A percentile compares a stretch with the other conserved stretches of the same genome.
phyloP scores from a whole-genome alignment of 1,140 invertebrate species.

The Anthonomus grandis region DNA sequence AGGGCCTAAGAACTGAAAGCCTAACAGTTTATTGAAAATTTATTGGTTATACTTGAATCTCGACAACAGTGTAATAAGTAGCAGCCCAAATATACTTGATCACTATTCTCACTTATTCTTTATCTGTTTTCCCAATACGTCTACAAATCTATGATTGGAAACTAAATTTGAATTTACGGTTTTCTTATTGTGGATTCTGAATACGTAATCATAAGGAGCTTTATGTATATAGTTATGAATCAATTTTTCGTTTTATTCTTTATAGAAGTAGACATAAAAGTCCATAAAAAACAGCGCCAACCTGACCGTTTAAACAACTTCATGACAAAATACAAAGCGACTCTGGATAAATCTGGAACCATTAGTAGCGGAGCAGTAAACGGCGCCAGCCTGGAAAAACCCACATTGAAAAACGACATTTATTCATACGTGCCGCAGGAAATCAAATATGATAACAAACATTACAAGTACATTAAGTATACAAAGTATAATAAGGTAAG shows the following conservation, averaged over 20 bases:
- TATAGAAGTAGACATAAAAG: conserved; percentile 55
- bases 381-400: conserved; percentile 43
- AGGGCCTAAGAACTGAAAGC: too few relatives aligned
- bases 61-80: too few relatives aligned
- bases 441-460: conserved; percentile 77
- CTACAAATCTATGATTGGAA: too few relatives aligned
- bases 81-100: too few relatives aligned
- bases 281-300: conserved; percentile 61
- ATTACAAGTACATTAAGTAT: conserved; percentile 77
- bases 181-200: background rate
- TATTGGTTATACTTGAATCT: too few relatives aligned
- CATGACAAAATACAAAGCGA: conserved; percentile 65
- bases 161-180: background rate
- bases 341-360: conserved; percentile 47
- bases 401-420: conserved; percentile 45
- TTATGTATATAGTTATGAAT: conserved; percentile 2
- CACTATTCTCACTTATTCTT: too few relatives aligned
- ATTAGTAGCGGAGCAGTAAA: conserved; percentile 49
- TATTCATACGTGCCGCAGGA: conserved; percentile 71
- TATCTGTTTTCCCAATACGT: too few relatives aligned
- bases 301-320: conserved; percentile 59
- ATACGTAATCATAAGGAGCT: background rate
- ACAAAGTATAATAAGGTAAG: conserved; percentile 67
- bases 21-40: too few relatives aligned
- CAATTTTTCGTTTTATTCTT: conserved; percentile 32